Percentiles rank a stretch among this genome's conserved stretches.
phyloP scores from a whole-genome alignment of 2,888 invertebrate species.

The Acleris holmiana region DNA sequence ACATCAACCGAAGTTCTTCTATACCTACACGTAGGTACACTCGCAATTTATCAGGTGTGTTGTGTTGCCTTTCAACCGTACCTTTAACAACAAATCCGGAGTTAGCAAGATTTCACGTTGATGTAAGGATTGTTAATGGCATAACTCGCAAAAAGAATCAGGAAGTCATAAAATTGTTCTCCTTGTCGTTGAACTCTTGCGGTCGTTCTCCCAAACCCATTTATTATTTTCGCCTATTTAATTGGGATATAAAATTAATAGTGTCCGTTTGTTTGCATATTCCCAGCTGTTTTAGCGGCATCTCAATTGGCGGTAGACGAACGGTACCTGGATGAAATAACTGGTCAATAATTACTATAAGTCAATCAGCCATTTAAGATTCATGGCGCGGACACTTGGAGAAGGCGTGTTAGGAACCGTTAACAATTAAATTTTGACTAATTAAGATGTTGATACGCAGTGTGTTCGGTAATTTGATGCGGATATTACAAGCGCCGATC shows the following conservation, averaged over 20 bases:
- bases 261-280: constrained; percentile 11
- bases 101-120: too few species aligned
- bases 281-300: constrained; percentile 7
- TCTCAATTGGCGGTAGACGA: constrained; percentile 18
- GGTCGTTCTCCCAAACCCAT: constrained; percentile 19
- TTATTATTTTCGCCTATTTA: constrained; percentile 29
- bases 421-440: constrained; percentile 21
- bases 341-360: constrained; percentile 8
- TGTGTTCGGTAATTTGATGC: neutral
- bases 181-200: neutral
- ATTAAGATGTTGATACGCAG: constrained; percentile 19
- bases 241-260: constrained; percentile 28
- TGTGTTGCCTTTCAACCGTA: too few species aligned
- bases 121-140: too few species aligned
- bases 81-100: too few species aligned
- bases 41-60: too few species aligned
- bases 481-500: neutral
- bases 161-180: constrained; percentile 14
- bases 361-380: constrained; percentile 13
- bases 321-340: constrained; percentile 23
- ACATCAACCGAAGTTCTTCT: too few species aligned
- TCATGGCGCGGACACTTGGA: constrained; percentile 8
- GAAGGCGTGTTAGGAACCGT: constrained; percentile 26
- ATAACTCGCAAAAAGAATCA: neutral
- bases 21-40: too few species aligned